phyloP scores from a whole-genome alignment of 2,888 invertebrate genomes.

The Tiphia femorata region DNA sequence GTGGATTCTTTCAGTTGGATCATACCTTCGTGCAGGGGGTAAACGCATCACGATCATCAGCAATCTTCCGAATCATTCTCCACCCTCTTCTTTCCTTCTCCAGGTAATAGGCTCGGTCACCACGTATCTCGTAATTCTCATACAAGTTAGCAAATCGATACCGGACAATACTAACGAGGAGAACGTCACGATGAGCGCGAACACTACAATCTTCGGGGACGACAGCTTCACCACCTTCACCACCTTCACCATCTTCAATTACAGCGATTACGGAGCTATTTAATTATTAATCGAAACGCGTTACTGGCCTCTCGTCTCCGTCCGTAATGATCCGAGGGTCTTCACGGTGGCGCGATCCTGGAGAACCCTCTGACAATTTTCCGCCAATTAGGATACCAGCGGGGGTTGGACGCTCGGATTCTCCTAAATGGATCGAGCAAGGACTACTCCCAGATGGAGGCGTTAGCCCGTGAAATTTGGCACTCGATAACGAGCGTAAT shows the following conservation, averaged over 20 bases:
- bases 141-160: constrained; percentile 47
- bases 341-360: background rate
- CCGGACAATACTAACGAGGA: background rate
- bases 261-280: too few species aligned
- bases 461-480: constrained; percentile 59
- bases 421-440: constrained; percentile 30
- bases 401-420: constrained; percentile 42
- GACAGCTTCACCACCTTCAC: background rate
- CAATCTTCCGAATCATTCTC: background rate
- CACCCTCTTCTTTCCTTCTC: background rate
- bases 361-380: constrained; percentile 48
- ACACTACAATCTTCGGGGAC: too few species aligned
- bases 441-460: constrained; percentile 52
- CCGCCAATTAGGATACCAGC: constrained; percentile 51
- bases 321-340: too few species aligned
- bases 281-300: too few species aligned
- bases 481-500: constrained; percentile 43
- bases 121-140: constrained; percentile 56
- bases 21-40: constrained; percentile 49
- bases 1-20: constrained; percentile 51
- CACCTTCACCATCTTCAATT: background rate
- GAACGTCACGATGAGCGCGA: background rate
- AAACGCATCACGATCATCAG: background rate
- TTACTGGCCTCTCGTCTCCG: too few species aligned
- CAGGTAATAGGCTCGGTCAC: constrained; percentile 51